Percentiles rank a stretch among this genome's conserved stretches.
Evolutionary conservation across 2,113 vertebrate species (phyloP).

Genomic region (Saccopteryx leptura): DNA sequence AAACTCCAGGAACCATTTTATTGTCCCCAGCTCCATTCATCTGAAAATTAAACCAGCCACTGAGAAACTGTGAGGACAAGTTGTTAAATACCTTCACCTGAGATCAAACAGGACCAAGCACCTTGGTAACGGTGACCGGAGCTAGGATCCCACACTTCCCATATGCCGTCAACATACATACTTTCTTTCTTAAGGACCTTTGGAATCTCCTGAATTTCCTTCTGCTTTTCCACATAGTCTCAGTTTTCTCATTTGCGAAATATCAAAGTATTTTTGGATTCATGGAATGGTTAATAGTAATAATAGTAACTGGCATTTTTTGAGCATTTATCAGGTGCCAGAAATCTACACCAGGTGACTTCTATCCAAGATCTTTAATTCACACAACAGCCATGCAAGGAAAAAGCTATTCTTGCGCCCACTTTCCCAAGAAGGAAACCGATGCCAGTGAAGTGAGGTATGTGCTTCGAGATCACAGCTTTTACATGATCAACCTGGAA

Average conservation of each 20-base stretch:
- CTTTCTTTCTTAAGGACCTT: not conserved
- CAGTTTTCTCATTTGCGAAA: not conserved
- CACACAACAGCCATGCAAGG: not conserved
- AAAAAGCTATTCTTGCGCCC: not conserved
- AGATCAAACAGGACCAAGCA: not conserved
- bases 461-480: not conserved
- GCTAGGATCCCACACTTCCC: not conserved
- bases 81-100: not conserved
- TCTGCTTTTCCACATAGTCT: not conserved
- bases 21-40: not conserved
- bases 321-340: not conserved
- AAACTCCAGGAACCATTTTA: not conserved
- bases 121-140: not conserved
- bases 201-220: not conserved
- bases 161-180: not conserved
- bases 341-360: not conserved
- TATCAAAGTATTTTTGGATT: not conserved
- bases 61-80: not conserved
- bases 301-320: not conserved
- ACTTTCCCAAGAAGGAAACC: constrained; percentile 12
- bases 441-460: not conserved
- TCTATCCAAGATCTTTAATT: not conserved
- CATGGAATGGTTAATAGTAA: not conserved
- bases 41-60: not conserved
- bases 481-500: not conserved